phyloP scores from a whole-genome alignment of 2,888 invertebrate genomes.

The Yponomeuta cagnagella region DNA sequence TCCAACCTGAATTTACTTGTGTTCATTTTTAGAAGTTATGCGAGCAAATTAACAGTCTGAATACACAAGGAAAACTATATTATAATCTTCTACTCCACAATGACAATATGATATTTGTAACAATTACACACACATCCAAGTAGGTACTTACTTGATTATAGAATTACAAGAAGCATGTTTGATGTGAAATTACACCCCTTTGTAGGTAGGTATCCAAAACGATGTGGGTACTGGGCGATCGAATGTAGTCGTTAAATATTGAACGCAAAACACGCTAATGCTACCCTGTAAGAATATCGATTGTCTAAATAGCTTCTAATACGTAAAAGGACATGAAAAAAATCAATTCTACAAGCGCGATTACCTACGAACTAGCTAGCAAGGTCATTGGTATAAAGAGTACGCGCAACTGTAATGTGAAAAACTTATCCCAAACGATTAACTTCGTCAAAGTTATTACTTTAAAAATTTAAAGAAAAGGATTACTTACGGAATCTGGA shows the following conservation, averaged over 20 bases:
- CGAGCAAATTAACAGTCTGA: too few species aligned
- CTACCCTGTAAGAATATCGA: background rate
- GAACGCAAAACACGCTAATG: background rate
- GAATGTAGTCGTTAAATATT: background rate
- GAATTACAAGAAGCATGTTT: too few species aligned
- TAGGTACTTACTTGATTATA: too few species aligned
- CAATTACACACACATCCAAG: too few species aligned
- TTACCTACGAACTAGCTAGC: constrained; percentile 1
- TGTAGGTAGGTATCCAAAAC: too few species aligned
- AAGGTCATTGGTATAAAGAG: constrained; percentile 19
- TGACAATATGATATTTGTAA: too few species aligned
- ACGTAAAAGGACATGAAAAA: background rate
- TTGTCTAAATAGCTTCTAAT: background rate
- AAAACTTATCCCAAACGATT: background rate
- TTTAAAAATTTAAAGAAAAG: constrained; percentile 12
- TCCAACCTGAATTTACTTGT: too few species aligned
- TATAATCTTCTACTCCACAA: too few species aligned
- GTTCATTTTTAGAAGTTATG: too few species aligned
- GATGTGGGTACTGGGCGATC: too few species aligned
- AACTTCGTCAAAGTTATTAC: background rate
- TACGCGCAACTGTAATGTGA: background rate
- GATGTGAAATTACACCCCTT: too few species aligned
- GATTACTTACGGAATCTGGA: constrained; percentile 33
- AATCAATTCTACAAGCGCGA: constrained; percentile 3
- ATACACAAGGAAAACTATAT: too few species aligned